Conservation (phyloP, 2,888 invertebrate genomes). For the Ceraclea dissimilis region DNA sequence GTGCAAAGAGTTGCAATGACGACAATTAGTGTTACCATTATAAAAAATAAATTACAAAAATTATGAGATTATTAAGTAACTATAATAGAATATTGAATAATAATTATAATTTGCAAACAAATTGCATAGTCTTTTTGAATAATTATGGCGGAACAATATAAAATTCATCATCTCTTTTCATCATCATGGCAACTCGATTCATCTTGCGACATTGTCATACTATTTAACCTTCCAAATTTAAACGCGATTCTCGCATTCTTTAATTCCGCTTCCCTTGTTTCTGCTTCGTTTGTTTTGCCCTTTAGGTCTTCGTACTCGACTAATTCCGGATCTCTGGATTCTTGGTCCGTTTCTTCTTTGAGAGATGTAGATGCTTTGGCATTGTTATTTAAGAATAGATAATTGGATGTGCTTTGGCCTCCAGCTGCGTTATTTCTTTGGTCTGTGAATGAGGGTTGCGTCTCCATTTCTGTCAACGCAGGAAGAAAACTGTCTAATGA, state of each 20-base stretch:
- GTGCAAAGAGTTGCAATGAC: no score
- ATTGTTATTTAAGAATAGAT: neutral
- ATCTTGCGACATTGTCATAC: constrained; percentile 20
- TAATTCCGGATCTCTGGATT: constrained; percentile 21
- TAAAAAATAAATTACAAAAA: no score
- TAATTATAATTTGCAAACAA: neutral
- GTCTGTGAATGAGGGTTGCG: constrained; percentile 8
- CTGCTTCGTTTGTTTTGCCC: neutral
- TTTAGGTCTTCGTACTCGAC: constrained; percentile 15
- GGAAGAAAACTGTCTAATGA: constrained; percentile 46
- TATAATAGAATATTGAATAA: no score
- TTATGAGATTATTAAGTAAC: no score
- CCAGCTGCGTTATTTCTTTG: neutral
- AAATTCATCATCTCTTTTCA: constrained; percentile 23
- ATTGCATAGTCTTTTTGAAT: neutral
- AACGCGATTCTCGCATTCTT: constrained; percentile 13
- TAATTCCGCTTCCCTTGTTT: neutral
- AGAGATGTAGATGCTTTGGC: constrained; percentile 1
- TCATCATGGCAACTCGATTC: constrained; percentile 17
- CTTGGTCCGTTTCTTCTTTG: constrained; percentile 10
- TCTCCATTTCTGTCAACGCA: constrained; percentile 39
- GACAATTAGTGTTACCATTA: no score
- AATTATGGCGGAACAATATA: neutral
- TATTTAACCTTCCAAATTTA: constrained; percentile 19
- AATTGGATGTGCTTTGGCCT: constrained; percentile 1